Evolutionary conservation across 2,888 invertebrate species (phyloP), one percentile per base, ranked within the genome.

Genomic region (Amblyteles armatorius): DNA sequence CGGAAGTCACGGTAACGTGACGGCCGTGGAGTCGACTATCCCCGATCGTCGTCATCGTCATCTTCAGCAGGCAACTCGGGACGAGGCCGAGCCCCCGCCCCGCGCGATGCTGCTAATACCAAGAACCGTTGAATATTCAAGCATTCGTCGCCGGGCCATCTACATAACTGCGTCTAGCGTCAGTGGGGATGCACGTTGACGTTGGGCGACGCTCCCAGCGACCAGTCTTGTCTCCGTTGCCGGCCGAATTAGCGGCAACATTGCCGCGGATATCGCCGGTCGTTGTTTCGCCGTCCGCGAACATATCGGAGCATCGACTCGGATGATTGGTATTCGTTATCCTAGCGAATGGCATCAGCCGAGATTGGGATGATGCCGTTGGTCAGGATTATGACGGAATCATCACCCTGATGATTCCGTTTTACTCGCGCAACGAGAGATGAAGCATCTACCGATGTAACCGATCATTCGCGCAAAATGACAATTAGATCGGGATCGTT

Each of bases 51-150:
- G 71, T 60, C 52, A 22, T 57, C 55, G 55, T 71, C 67, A 52
- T 74, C 79, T 65, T 73, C 40, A 79, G 67, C 71, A 65, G 76
- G 74, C 65, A 71, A 79, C 44, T 44, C 60, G 52, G 44, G 63
- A 48, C 55, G 29, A 19, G 22, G 69, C 22, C 33, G 29, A 22
- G 60, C 5, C 29, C 11, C 5, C 16, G 16, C 9, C 29, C 78
- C 48, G 68, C 67, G 50, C 76, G 52, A 83, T 60, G 74, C 84
- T 88, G 87, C 86, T 88, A 88, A 89, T 88, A 87, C 77, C 85
- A 82, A 88, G 88, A 87, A 83, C 86, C 86, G 88, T 88, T 91
- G 91, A 90, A 91, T 91, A 91, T 91, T 90, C 91, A 91, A 87
- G 82, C 63, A 73, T 73, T 82, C 82, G 85, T 83, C 82, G 79